Conservation (phyloP, 2,888 invertebrate species). For the Polydrusus cervinus region DNA sequence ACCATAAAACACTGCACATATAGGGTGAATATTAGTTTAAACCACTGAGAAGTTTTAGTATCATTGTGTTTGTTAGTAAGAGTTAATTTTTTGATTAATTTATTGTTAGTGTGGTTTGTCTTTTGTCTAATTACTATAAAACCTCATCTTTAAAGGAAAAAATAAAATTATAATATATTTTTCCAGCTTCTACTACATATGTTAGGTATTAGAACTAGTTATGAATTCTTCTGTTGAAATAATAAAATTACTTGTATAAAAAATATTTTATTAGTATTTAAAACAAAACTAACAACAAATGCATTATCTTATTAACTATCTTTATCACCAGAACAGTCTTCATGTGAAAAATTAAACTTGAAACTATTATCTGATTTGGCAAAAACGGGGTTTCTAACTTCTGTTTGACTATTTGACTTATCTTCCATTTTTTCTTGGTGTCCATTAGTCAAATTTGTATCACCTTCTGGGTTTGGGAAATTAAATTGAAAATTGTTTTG, state of each 20-base stretch:
- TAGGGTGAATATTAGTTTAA: background rate
- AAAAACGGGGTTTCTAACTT: constrained; percentile 62
- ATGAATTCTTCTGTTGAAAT: constrained; percentile 1
- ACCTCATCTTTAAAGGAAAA: background rate
- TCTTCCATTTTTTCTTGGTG: constrained; percentile 19
- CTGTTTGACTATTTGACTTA: constrained; percentile 31
- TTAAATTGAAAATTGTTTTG: constrained; percentile 75
- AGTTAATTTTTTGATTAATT: background rate
- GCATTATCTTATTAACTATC: constrained; percentile 15
- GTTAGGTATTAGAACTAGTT: background rate
- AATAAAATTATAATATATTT: background rate
- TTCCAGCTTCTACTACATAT: background rate
- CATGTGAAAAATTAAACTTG: constrained; percentile 77
- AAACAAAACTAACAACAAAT: background rate
- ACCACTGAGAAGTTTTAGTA: background rate
- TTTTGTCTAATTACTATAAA: background rate
- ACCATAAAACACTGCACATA: constrained; percentile 59
- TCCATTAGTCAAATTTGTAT: background rate
- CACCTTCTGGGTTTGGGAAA: constrained; percentile 67
- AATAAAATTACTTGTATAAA: background rate
- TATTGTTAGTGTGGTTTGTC: background rate
- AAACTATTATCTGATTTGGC: constrained; percentile 74
- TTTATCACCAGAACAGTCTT: constrained; percentile 7
- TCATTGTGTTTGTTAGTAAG: too few species aligned
- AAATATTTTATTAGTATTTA: constrained; percentile 23